phyloP scores from a whole-genome alignment of 2,888 invertebrate genomes.

The Griposia aprilina region DNA sequence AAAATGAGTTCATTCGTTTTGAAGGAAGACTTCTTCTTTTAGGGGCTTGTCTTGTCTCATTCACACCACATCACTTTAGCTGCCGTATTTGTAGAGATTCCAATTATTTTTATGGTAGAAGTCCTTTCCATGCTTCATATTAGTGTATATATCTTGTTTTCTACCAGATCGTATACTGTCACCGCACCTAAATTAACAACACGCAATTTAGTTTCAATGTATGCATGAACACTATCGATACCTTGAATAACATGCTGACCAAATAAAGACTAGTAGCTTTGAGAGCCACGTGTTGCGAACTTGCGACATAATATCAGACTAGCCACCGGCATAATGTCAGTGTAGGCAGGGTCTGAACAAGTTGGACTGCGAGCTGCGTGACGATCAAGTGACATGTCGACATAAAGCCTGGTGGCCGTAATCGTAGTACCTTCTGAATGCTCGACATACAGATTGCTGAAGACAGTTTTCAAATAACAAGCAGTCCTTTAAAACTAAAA shows the following conservation, averaged over 20 bases:
- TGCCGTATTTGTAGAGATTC: neutral
- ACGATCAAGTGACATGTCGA: conserved; percentile 12
- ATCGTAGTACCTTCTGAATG: neutral
- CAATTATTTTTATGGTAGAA: conserved; percentile 1
- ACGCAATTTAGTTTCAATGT: neutral
- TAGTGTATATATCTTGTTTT: neutral
- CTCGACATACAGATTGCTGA: neutral
- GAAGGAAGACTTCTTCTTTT: neutral
- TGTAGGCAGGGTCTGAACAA: conserved; percentile 12
- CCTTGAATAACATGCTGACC: conserved; percentile 14
- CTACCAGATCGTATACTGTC: neutral
- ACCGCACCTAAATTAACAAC: neutral
- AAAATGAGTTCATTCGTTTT: neutral
- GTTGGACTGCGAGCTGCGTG: neutral
- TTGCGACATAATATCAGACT: neutral
- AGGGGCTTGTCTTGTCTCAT: neutral
- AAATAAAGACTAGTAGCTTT: conserved; percentile 8
- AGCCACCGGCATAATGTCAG: neutral
- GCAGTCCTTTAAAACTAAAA: neutral
- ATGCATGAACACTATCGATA: neutral
- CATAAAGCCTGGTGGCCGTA: neutral
- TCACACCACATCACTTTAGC: neutral
- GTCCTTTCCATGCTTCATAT: neutral
- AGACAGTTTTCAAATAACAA: conserved; percentile 1
- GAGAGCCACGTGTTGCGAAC: conserved; percentile 4